Base-by-base conservation (phyloP, 2,888 invertebrate species). In the Ochropacha duplaris region DNA sequence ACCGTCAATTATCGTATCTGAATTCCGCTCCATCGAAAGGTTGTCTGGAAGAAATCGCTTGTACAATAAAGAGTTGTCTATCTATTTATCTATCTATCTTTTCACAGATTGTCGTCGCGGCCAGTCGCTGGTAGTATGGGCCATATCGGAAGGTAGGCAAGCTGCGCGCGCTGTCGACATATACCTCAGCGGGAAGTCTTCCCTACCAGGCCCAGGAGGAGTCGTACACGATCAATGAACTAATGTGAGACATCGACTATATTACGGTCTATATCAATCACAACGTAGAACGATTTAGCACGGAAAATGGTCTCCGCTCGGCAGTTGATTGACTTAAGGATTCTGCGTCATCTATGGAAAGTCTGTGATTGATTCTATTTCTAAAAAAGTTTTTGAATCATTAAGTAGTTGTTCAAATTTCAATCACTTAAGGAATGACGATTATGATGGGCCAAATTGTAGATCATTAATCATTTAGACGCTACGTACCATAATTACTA, bases 71-170 rank as follows among this genome's bases (percentile, higher is more conserved):
- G n/a, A n/a, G n/a, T n/a, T n/a, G n/a, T n/a, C n/a, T n/a, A n/a
- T n/a, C n/a, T n/a, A n/a, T n/a, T n/a, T n/a, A n/a, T n/a, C n/a
- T n/a, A n/a, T n/a, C n/a, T 0, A 6, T 31, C 0, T 31, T 28
- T 28, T 28, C 8, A 4, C 65, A 98, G 99, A 99, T 94, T 99
- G 99, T 85, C 96, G 99, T 36, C 95, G 99, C 72, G 99, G 99
- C n/a, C 99, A 99, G 84, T 99, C 99, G 0, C 93, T 99, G 58
- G 99, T 99, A 4, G 99, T 99, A 9, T 99, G 99, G 98, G 99
- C 99, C 22, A 99, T 99, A 66, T 94, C 97, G 0, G 99, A 99
- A 87, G 99, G 99, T 1, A 94, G 99, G n/a, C 99, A 98, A 89
- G 99, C 99, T 9, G 99, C 99, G 14, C 94, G 98, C 50, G 97